Evolutionary conservation across 2,888 invertebrate species (phyloP), one percentile per base, ranked within the genome.

Genomic region (Seira musarum): DNA sequence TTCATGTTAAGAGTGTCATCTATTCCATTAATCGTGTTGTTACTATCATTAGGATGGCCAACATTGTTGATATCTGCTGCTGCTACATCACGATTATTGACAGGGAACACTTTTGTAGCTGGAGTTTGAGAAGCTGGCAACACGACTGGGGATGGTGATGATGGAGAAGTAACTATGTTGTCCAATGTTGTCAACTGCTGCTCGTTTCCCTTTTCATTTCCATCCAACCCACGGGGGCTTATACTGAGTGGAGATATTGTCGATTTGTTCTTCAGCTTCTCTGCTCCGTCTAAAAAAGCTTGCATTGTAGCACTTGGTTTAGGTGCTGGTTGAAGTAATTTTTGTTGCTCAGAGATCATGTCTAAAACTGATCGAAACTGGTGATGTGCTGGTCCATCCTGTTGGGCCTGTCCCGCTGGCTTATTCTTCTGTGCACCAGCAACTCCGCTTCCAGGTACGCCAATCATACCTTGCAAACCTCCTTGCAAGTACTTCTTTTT

Each of bases 341-440:
- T 96, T 87, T 96, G 96, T 87, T 95, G 94, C 88, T 96, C 96
- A 0, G 95, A 94, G 81, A 96, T 96, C 86, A 93, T 94, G 46
- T 94, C 94, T 84, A 95, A 93, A 88, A 96, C 93, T 81, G 93
- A 94, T 89, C 94, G 93, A 78, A 96, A 92, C 88, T 94, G 94
- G 5, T 94, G 94, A 88, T 96, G 96, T 53, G 96, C 91, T 82
- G 94, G 94, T 0, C 95, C 94, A 5, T 95, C 93, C 74, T 53
- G 95, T 95, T 72, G 94, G 53, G 3, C 65, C 77, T 13, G 30
- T 57, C 2, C 35, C 40, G 21, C 64, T 46, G 21, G 74, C 72
- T 0, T 49, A 21, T 30, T 75, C 19, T 95, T 95, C 95, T 88
- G 95, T 94, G 85, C 94, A 92, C 24, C 95, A 8, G 57, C 57